Evolutionary conservation across 2,113 vertebrate genomes (phyloP), one percentile per base, ranked within the genome.

Genomic region (Nesogale talazaci): DNA sequence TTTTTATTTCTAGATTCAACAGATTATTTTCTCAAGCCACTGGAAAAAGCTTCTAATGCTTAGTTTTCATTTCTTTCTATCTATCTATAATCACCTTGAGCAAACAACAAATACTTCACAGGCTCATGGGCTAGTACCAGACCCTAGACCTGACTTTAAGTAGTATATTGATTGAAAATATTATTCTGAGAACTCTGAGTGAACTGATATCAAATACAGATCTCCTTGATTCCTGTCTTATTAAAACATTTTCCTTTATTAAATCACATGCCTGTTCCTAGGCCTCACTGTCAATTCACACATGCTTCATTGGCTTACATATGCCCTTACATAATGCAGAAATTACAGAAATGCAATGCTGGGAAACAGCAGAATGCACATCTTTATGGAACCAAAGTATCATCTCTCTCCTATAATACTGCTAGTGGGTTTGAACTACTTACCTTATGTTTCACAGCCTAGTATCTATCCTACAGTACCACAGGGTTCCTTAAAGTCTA

Each of bases 121-220:
- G 36, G 69, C 27, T 4, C 22, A 9, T 52, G 46, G 46, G 14
- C 46, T 3, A 90, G 40, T 70, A 88, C 31, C 72, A 42, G 46
- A 5, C 12, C 36, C 22, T 74, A 69, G 25, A 94, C 38, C 70
- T 89, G 29, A 84, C 42, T 79, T 70, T 77, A 38, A 57, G 78
- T 36, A 89, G 38, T 25, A 52, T 12, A 69, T 75, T 61, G 29
- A 92, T 75, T 38, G 90, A 84, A 94, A 94, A 83, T 52, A 2
- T 52, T 94, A 91, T 52, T 92, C 42, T 87, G 67, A 89, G 59
- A 92, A 31, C 40, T 87, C 22, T 83, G 78, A 92, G 93, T 63
- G 34, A 80, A 63, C 84, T 85, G 81, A 92, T 61, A 78, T 86
- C 29, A 92, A 92, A 90, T n/a, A 88, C 6, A 89, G 15, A 88